Evolutionary conservation across 2,113 vertebrate genomes (phyloP).

Genomic region (Gallinago media): DNA sequence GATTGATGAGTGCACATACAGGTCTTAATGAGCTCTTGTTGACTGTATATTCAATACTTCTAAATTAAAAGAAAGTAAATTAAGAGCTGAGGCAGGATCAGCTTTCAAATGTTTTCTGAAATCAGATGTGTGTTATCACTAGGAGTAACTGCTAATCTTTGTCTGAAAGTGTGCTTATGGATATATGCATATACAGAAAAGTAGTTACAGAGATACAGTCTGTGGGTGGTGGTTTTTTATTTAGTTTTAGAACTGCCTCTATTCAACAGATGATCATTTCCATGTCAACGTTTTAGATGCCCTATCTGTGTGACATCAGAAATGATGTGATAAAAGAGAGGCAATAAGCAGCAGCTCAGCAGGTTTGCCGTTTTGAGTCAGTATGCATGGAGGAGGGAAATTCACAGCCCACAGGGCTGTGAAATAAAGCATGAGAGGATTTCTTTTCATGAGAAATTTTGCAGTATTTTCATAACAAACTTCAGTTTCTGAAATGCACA

Average conservation of each 20-base stretch:
- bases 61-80: neutral
- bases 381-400: neutral
- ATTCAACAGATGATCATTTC: neutral
- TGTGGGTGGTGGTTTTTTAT: neutral
- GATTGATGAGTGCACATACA: constrained; percentile 61
- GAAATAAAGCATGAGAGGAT: neutral
- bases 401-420: neutral
- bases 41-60: neutral
- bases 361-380: neutral
- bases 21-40: constrained; percentile 50
- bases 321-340: neutral
- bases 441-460: neutral
- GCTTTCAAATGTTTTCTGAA: neutral
- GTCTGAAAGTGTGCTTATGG: neutral
- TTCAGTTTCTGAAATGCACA: neutral
- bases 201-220: neutral
- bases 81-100: neutral
- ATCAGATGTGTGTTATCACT: neutral
- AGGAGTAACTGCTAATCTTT: neutral
- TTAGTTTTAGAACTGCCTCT: neutral
- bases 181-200: neutral
- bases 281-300: neutral
- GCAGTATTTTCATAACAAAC: neutral
- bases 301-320: neutral
- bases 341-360: neutral